These are phyloP conservation scores for Hephaestus fuliginosus DNA, from an alignment of 2,797 vertebrate genomes.

Conservation along the genomic window DNA sequence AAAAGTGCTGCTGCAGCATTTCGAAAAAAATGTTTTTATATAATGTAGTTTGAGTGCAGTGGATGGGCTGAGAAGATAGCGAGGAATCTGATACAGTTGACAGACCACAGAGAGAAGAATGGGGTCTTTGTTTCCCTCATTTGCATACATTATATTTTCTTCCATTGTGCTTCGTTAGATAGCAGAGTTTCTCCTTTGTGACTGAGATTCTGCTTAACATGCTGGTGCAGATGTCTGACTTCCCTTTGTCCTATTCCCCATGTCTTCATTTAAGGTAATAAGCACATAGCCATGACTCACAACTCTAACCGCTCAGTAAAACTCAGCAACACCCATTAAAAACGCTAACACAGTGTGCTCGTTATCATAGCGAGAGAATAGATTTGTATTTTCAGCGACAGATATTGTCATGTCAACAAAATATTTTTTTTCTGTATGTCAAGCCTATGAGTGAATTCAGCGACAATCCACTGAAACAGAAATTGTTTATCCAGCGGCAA, in stretches of 20 bases:
- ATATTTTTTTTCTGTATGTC: background rate
- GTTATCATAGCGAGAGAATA: background rate
- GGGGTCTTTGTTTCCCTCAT: slow-evolving; percentile 82
- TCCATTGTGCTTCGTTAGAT: slow-evolving; percentile 81
- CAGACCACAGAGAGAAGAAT: slow-evolving; percentile 78
- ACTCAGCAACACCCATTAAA: slow-evolving; percentile 41
- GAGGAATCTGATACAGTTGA: slow-evolving; percentile 78
- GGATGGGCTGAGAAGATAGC: slow-evolving; percentile 75
- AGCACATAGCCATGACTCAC: slow-evolving; percentile 67
- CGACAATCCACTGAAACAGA: slow-evolving; percentile 26
- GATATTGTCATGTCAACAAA: slow-evolving; percentile 23
- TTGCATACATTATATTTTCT: slow-evolving; percentile 87
- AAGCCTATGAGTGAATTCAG: slow-evolving; percentile 33
- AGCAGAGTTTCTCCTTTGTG: slow-evolving; percentile 82
- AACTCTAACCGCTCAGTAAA: slow-evolving; percentile 49
- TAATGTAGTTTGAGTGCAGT: slow-evolving; percentile 56
- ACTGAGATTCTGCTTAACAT: slow-evolving; percentile 77
- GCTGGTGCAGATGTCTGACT: slow-evolving; percentile 71
- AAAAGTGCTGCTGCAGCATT: slow-evolving; percentile 19
- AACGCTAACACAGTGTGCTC: slow-evolving; percentile 25
- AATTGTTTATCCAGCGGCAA: slow-evolving; percentile 9
- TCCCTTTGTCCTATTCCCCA: slow-evolving; percentile 70
- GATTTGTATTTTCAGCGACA: slow-evolving; percentile 18
- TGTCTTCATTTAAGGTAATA: slow-evolving; percentile 81
- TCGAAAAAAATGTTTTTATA: slow-evolving; percentile 52